Percentiles rank a stretch among this genome's conserved stretches.
Evolutionary conservation across 2,888 invertebrate species (phyloP).

Genomic region (Odontocerum albicorne): DNA sequence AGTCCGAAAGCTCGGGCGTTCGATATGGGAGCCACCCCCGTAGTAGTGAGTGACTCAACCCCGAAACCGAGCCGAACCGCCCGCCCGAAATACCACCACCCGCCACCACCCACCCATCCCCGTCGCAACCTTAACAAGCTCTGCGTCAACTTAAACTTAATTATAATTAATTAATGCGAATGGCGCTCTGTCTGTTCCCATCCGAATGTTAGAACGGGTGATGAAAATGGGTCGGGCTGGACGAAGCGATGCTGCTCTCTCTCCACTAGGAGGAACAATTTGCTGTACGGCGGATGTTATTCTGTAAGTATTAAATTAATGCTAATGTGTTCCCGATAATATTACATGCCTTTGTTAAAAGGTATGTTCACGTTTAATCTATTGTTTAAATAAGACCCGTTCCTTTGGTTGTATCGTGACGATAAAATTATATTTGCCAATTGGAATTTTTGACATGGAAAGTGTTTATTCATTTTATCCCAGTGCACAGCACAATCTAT

Average conservation of each 20-base stretch:
- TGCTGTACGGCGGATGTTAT: no score
- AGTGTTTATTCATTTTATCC: no score
- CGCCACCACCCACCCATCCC: constrained; percentile 43
- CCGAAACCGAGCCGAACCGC: constrained; percentile 54
- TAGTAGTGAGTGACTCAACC: constrained; percentile 57
- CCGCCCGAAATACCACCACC: constrained; percentile 52
- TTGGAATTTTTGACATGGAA: no score
- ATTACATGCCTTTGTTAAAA: no score
- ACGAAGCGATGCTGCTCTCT: not conserved
- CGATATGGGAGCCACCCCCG: constrained; percentile 42
- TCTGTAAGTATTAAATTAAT: no score
- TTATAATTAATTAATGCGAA: constrained; percentile 82
- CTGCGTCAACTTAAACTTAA: constrained; percentile 78
- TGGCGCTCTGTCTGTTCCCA: constrained; percentile 52
- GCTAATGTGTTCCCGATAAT: no score
- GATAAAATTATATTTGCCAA: no score
- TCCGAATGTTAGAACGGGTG: constrained; percentile 19
- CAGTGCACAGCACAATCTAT: no score
- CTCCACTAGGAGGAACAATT: no score
- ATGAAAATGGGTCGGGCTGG: constrained; percentile 20
- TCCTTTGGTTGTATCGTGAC: no score
- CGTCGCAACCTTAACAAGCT: constrained; percentile 54
- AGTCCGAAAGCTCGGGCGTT: constrained; percentile 41
- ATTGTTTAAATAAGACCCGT: no score
- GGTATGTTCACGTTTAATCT: no score